phyloP scores from a whole-genome alignment of 2,113 vertebrate genomes.

The Tretioscincus oriximinensis region DNA sequence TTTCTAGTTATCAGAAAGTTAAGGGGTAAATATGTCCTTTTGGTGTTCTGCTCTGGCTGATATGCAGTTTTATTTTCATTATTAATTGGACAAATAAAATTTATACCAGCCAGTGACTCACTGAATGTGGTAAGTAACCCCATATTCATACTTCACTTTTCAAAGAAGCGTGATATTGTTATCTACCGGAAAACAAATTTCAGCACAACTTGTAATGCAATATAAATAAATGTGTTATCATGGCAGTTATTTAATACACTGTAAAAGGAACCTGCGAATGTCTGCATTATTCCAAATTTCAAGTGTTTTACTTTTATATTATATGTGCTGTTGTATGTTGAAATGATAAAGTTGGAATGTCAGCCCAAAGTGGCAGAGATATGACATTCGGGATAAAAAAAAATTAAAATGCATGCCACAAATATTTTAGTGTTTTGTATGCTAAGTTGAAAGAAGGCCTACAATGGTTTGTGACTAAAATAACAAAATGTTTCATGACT shows the following conservation, averaged over 20 bases:
- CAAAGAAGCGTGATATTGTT: background rate
- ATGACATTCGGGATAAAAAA: background rate
- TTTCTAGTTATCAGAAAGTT: conserved; percentile 74
- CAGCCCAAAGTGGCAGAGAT: no score
- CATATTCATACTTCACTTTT: background rate
- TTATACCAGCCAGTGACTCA: conserved; percentile 69
- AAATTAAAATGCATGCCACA: background rate
- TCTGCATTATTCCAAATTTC: background rate
- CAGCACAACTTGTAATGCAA: background rate
- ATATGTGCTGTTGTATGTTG: no score
- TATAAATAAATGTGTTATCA: background rate
- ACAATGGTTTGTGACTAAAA: no score
- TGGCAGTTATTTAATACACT: background rate
- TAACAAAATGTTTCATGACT: no score
- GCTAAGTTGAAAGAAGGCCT: no score
- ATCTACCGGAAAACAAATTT: background rate
- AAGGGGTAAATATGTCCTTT: conserved; percentile 79
- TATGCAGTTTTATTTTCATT: conserved; percentile 68
- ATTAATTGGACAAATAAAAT: conserved; percentile 65
- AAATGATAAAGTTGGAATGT: no score
- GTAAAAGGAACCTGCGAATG: background rate
- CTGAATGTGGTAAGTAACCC: conserved; percentile 67
- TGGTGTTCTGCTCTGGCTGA: conserved; percentile 78
- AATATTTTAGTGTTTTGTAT: no score
- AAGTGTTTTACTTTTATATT: background rate